Evolutionary conservation across 2,113 vertebrate genomes (phyloP).

Genomic region (Lepidothrix coronata): DNA sequence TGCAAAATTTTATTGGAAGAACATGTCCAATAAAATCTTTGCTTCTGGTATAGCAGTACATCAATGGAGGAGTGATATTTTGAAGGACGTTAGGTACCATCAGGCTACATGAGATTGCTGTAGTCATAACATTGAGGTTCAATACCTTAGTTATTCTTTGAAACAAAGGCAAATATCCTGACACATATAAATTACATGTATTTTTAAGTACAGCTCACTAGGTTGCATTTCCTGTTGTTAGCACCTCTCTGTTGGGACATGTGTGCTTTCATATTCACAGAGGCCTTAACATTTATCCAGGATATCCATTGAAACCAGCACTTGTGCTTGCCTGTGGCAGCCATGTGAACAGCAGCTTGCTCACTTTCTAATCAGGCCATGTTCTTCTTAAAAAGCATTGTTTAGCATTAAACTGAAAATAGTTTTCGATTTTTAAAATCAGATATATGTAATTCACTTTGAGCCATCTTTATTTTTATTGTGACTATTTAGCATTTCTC

Average conservation of each 20-base stretch:
- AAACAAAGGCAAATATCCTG: conserved; percentile 43
- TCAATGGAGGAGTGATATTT: neutral
- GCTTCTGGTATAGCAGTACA: neutral
- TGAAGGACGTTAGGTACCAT: neutral
- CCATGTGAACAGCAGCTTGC: conserved; percentile 70
- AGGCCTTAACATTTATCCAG: conserved; percentile 62
- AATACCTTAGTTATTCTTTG: conserved; percentile 30
- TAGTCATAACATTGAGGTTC: neutral
- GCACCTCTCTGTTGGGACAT: conserved; percentile 43
- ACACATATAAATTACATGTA: conserved; percentile 55
- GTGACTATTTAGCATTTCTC: conserved; percentile 2
- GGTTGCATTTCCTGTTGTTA: conserved; percentile 68
- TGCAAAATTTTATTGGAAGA: neutral
- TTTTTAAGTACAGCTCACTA: conserved; percentile 45
- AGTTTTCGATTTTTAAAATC: conserved; percentile 62
- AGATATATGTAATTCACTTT: conserved; percentile 60
- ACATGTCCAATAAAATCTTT: neutral
- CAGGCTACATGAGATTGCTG: neutral
- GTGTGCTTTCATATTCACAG: conserved; percentile 49
- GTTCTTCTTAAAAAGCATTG: conserved; percentile 67
- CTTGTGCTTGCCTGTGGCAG: conserved; percentile 61
- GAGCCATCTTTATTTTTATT: conserved; percentile 45
- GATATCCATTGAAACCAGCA: conserved; percentile 55
- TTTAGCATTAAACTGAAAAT: conserved; percentile 13
- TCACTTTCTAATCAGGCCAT: conserved; percentile 72